Evolutionary conservation across 2,797 vertebrate genomes (phyloP).

Genomic region (Rhinophrynus dorsalis): DNA sequence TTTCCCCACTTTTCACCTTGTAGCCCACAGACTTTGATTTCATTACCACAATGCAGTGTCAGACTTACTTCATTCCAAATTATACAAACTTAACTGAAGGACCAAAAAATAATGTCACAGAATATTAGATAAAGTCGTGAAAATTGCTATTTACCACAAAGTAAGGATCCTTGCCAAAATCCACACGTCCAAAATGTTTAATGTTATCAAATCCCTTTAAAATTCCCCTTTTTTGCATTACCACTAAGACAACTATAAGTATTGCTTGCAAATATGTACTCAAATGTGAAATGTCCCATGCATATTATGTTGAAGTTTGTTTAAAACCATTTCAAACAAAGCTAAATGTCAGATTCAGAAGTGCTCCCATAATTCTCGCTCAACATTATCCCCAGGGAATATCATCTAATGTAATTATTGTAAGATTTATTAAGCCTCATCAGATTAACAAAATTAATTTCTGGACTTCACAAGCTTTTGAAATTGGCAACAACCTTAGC

Average conservation of each 20-base stretch:
- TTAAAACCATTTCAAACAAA: conserved; percentile 8
- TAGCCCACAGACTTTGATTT: no score
- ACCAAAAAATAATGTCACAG: no score
- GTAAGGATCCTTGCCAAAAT: neutral
- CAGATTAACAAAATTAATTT: conserved; percentile 25
- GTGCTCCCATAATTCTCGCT: conserved; percentile 25
- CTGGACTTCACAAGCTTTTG: neutral
- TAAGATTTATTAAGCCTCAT: conserved; percentile 14
- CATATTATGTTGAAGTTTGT: neutral
- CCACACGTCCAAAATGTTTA: neutral
- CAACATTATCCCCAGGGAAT: conserved; percentile 31
- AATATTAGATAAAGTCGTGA: no score
- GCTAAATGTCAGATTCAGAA: conserved; percentile 24
- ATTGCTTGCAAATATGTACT: neutral
- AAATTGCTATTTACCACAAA: no score
- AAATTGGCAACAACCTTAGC: conserved; percentile 1
- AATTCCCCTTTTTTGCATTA: no score
- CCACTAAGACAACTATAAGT: no score
- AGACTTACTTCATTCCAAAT: no score
- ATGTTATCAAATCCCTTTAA: no score
- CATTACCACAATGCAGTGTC: no score
- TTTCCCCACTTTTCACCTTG: no score
- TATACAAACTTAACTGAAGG: no score
- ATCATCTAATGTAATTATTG: conserved; percentile 33
- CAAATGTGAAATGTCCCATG: neutral